Base-by-base conservation (phyloP, 2,888 invertebrate genomes). In the Branchipolynoe longqiensis region DNA sequence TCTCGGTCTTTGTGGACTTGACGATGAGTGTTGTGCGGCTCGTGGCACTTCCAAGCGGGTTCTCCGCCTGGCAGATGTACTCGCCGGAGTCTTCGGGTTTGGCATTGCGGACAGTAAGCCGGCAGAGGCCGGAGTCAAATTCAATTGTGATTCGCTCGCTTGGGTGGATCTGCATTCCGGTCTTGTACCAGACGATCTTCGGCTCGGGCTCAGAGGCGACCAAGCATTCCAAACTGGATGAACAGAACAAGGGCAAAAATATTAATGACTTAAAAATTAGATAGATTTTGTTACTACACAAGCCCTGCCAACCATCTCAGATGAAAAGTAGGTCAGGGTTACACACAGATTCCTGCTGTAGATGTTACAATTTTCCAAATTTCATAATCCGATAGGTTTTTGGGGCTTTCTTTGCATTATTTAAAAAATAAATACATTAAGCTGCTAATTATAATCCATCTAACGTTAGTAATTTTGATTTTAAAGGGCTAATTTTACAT, bases 31-130 rank as follows among this genome's bases (percentile, higher is more conserved):
- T 91, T 0, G 93, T 92, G 85, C 89, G 91, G 86, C 92, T 93
- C 36, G 90, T 90, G 33, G 90, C 90, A 41, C 90, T 90, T 83
- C 99, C 99, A 96, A 98, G 98, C 92, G 96, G 97, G 93, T 99
- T 99, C 3, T 97, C 97, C 22, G 92, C 92, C 69, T 90, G 90
- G 88, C 93, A 93, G 25, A 91, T 88, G 86, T 93, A 94, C 82
- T 98, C 95, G 38, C 98, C 98, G 62, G 97, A 96, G 93, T 99
- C 99, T 82, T 92, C 91, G 4, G 90, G 90, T 1, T 87, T 87
- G 4, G 90, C 90, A 85, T 91, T 89, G 36, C 89, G 87, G 36
- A 93, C 91, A 83, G 90, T 90, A 83, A 93, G 89, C 14, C 73
- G 64, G 69, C 88, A 89, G 3, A 89, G 87, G 38, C 89, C 90